Conservation (phyloP, 2,797 vertebrate genomes). For the Sebastes itinus region DNA sequence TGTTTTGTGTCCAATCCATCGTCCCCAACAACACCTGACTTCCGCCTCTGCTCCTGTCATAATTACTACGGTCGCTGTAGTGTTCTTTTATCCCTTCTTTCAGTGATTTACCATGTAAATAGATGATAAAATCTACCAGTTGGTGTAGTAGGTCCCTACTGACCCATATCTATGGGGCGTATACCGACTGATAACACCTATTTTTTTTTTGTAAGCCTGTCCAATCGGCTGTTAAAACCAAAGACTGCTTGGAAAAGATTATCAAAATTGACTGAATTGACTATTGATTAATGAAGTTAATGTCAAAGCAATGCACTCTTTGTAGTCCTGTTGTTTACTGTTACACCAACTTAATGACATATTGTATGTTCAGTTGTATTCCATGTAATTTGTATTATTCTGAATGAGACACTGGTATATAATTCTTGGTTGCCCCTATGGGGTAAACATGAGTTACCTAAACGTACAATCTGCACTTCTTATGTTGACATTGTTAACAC, state of each 20-base stretch:
- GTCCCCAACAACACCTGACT: too few species aligned
- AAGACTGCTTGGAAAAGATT: not conserved
- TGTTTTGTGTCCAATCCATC: too few species aligned
- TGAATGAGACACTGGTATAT: not conserved
- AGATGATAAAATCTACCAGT: too few species aligned
- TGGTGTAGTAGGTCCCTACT: too few species aligned
- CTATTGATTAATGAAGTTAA: not conserved
- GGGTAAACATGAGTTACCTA: not conserved
- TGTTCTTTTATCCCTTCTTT: too few species aligned
- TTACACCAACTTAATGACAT: not conserved
- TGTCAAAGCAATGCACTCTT: not conserved
- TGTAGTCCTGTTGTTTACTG: not conserved
- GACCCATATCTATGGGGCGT: too few species aligned
- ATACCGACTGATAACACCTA: too few species aligned
- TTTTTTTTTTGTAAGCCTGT: too few species aligned
- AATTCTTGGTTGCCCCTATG: too few species aligned
- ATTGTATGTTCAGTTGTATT: too few species aligned
- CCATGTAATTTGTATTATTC: not conserved
- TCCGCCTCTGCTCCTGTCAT: too few species aligned
- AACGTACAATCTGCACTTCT: not conserved
- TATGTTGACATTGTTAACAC: not conserved
- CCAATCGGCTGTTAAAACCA: not conserved
- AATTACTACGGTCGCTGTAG: too few species aligned
- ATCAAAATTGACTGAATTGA: not conserved
- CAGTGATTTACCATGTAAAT: accelerated